Conservation (phyloP, 2,797 vertebrate genomes). For the Mus minutoides region DNA sequence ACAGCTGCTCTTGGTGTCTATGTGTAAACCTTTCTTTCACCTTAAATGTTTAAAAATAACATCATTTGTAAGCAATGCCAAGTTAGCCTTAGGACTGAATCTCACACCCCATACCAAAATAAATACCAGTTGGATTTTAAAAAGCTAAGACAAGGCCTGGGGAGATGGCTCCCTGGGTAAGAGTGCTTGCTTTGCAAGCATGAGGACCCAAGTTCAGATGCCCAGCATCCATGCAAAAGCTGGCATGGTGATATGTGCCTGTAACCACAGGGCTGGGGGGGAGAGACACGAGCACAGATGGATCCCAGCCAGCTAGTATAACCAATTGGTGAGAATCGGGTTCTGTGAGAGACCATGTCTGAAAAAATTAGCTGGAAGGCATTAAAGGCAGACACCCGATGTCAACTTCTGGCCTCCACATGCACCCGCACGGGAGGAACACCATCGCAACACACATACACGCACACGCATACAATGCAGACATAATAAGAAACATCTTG, state of each 20-base stretch:
- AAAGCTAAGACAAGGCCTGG: background rate
- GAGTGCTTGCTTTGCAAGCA: background rate
- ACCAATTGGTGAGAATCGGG: background rate
- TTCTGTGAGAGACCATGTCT: background rate
- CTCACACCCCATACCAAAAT: constrained; percentile 21
- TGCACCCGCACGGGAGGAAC: background rate
- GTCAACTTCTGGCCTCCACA: background rate
- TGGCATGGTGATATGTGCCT: background rate
- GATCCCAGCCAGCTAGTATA: background rate
- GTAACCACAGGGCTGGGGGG: background rate
- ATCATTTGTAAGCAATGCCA: constrained; percentile 12
- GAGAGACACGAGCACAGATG: background rate
- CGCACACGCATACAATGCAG: background rate
- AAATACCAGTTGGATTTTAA: constrained; percentile 26
- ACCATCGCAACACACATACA: no score
- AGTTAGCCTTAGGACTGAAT: background rate
- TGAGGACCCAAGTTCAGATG: background rate
- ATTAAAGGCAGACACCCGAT: background rate
- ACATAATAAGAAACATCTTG: constrained; percentile 5
- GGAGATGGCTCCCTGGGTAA: background rate
- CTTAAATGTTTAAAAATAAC: background rate
- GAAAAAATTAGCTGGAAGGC: background rate
- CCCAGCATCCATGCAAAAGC: background rate
- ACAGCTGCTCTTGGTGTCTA: background rate
- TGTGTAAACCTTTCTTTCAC: background rate